Percentiles rank a stretch among this genome's conserved stretches.
phyloP scores from a whole-genome alignment of 2,113 vertebrate species.

The Indicator maculatus region DNA sequence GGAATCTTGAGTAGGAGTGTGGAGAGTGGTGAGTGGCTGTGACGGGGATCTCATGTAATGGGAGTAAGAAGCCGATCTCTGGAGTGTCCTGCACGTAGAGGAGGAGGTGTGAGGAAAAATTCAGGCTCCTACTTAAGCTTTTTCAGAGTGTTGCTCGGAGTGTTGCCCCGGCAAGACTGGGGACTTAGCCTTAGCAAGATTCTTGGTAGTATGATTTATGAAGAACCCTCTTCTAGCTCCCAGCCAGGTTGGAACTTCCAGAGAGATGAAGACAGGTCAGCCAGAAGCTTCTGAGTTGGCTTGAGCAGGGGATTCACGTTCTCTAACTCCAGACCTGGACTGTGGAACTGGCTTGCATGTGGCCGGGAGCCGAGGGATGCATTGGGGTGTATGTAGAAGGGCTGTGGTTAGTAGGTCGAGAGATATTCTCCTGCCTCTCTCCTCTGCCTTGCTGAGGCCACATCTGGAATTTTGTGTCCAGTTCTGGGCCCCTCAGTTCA shows the following conservation, averaged over 20 bases:
- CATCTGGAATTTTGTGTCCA: no score
- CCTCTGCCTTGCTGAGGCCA: no score
- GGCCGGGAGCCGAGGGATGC: not conserved
- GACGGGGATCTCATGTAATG: no score
- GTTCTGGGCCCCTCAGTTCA: no score
- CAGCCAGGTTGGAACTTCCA: not conserved
- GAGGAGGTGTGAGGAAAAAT: not conserved
- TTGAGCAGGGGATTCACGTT: not conserved
- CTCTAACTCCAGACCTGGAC: not conserved
- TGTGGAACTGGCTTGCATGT: not conserved
- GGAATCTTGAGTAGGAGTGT: no score
- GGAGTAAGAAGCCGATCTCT: fast-evolving
- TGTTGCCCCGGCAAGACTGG: not conserved
- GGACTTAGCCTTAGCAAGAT: not conserved
- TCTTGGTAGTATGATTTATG: not conserved
- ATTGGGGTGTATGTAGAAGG: not conserved
- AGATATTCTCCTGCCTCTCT: no score
- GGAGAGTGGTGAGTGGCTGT: not conserved
- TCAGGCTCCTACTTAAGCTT: fast-evolving
- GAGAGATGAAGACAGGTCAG: fast-evolving
- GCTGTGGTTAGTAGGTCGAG: no score
- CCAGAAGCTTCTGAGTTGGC: not conserved
- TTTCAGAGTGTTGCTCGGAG: fast-evolving
- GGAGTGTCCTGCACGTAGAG: fast-evolving
- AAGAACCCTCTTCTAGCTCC: not conserved